Evolutionary conservation across 2,888 invertebrate species (phyloP).

Genomic region (Brachypalpus laphriformis): DNA sequence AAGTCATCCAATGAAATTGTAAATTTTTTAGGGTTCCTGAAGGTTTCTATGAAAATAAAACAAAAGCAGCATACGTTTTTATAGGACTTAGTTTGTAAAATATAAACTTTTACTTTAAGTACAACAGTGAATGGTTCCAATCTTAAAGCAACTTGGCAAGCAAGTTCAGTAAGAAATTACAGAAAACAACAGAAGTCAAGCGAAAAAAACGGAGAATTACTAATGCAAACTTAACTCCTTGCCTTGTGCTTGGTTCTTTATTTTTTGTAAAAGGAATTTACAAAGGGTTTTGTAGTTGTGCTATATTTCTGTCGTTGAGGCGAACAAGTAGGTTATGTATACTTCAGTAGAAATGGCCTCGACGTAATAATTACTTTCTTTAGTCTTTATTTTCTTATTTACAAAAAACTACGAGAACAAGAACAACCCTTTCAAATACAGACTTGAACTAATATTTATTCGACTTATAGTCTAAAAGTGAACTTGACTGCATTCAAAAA

Average conservation of each 20-base stretch:
- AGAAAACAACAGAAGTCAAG: not conserved
- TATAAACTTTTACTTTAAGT: not conserved
- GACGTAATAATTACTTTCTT: not conserved
- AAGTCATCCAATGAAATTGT: no score
- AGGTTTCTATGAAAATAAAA: no score
- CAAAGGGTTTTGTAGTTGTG: not conserved
- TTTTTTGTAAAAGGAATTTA: not conserved
- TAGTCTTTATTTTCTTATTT: no score
- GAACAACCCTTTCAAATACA: no score
- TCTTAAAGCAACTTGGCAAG: not conserved
- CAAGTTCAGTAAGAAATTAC: not conserved
- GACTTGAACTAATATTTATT: no score
- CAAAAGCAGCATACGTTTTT: no score
- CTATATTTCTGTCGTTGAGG: not conserved
- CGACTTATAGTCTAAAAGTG: no score
- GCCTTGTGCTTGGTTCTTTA: not conserved
- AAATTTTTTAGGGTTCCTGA: no score
- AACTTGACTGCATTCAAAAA: no score
- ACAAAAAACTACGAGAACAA: not conserved
- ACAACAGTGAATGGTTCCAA: not conserved
- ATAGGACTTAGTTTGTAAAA: not conserved
- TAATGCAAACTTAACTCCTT: not conserved
- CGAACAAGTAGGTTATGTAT: not conserved
- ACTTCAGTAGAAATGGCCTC: not conserved
- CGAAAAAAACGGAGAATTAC: not conserved